Base-by-base conservation (phyloP, 2,797 vertebrate species). In the Poeciliopsis paucimaculata region DNA sequence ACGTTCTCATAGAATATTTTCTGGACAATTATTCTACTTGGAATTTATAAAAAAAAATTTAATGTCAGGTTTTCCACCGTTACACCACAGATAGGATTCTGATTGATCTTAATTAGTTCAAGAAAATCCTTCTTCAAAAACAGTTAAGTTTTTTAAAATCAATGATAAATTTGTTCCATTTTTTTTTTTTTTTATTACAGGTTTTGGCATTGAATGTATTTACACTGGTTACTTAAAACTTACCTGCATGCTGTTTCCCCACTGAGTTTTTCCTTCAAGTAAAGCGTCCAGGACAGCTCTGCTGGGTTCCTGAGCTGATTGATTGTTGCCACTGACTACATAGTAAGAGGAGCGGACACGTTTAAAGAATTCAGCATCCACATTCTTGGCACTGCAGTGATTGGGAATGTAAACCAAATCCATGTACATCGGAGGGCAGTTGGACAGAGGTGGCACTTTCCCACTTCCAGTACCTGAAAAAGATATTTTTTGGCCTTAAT, bases 371-470 rank as follows among this genome's bases (percentile, higher is more conserved):
- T 99, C 98, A 28, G 96, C 94, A 36, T 99, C 97, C 0, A 97
- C 97, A 36, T 98, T 99, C 95, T 99, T 99, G 84, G 96, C 97
- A 23, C 96, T 99, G 95, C 98, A 98, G 93, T 99, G 98, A 93
- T 99, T 99, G 31, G 98, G 98, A 87, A 99, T 97, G 86, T 99
- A 99, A 85, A 99, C 98, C 93, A 99, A 94, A 92, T 99, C 98
- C 96, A 99, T 95, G 90, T 99, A 99, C 91, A 99, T 95, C 0
- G 98, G 97, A 74, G 98, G 97, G 78, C 97, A 98, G 31, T 94
- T 97, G 81, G 97, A 96, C 77, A 96, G 93, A 72, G 96, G 84
- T 31, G 96, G 86, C 6, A 84, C 83, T 86, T 99, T 99, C 81
- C 90, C 95, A 90, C 92, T 93, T 73, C 95, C 96, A 77, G 96